A percentile compares a stretch with the other conserved stretches of the same genome.
Evolutionary conservation across 2,888 invertebrate genomes (phyloP).

Genomic region (Rhamnusium bicolor): DNA sequence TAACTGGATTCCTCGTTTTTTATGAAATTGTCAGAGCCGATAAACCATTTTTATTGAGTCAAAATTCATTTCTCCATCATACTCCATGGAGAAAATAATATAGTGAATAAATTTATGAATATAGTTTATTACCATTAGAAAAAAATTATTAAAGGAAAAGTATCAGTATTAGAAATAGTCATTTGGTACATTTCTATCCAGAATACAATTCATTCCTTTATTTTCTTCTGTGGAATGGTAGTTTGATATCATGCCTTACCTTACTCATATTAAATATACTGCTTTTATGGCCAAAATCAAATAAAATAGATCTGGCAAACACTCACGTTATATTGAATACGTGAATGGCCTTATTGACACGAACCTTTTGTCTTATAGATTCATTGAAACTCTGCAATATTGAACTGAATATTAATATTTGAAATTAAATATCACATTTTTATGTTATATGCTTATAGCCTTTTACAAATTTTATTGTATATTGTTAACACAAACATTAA

Average conservation of each 20-base stretch:
- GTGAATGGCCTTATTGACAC: constrained; percentile 10
- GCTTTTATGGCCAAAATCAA: constrained; percentile 6
- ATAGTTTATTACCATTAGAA: no score
- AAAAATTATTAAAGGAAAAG: no score
- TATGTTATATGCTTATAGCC: no score
- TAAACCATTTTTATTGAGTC: no score
- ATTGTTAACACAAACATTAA: background rate
- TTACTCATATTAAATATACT: background rate
- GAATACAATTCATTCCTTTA: background rate
- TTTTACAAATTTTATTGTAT: background rate
- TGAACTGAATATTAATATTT: background rate
- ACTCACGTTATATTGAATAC: constrained; percentile 9
- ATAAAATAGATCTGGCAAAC: constrained; percentile 14
- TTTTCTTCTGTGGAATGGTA: background rate
- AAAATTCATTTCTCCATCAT: no score
- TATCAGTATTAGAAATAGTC: background rate
- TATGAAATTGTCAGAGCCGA: no score
- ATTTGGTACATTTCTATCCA: background rate
- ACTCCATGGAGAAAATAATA: no score
- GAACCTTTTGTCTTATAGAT: background rate
- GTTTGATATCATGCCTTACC: background rate
- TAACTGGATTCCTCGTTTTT: no score
- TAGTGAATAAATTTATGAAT: no score
- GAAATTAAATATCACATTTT: no score
- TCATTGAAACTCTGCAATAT: background rate